A percentile compares a stretch with the other conserved stretches of the same genome.
Evolutionary conservation across 1,140 invertebrate genomes (phyloP).

Genomic region (Dreissena rostriformis): DNA sequence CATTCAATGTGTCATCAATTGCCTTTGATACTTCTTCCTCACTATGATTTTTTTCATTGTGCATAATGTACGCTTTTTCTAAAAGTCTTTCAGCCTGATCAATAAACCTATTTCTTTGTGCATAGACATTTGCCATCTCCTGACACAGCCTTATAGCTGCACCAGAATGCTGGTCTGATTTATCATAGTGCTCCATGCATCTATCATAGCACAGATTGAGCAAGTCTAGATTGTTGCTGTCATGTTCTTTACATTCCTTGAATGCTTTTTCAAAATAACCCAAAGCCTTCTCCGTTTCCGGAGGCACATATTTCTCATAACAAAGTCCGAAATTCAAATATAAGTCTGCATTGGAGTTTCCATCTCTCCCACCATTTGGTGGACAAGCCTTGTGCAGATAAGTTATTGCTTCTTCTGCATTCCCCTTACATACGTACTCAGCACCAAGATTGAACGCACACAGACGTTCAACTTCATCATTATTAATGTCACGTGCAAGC

Average conservation of each 20-base stretch:
- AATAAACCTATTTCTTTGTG: conserved; percentile 26
- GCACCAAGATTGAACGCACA: conserved; percentile 73
- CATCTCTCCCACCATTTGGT: conserved; percentile 52
- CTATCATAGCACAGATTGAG: conserved; percentile 32
- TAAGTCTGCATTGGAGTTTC: conserved; percentile 65
- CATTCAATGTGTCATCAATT: conserved; percentile 61
- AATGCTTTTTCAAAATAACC: conserved; percentile 61
- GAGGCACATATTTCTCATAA: conserved; percentile 60
- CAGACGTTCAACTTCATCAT: conserved; percentile 62
- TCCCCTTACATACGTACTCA: conserved; percentile 62
- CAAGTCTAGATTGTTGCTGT: conserved; percentile 51
- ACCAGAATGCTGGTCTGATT: conserved; percentile 1
- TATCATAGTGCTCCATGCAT: conserved; percentile 25
- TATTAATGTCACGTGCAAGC: conserved; percentile 57
- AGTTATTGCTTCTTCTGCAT: conserved; percentile 59
- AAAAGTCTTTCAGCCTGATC: conserved; percentile 55
- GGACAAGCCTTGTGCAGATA: conserved; percentile 61
- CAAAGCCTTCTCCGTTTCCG: conserved; percentile 54
- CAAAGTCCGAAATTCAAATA: conserved; percentile 71
- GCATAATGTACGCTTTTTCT: conserved; percentile 57
- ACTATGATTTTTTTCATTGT: conserved; percentile 17
- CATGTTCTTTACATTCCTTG: conserved; percentile 61
- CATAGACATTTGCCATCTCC: conserved; percentile 58
- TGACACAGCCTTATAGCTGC: conserved; percentile 53
- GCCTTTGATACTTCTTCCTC: conserved; percentile 40